Evolutionary conservation across 2,113 vertebrate genomes (phyloP), one percentile per base, ranked within the genome.

Genomic region (Protomyctophum bolini): DNA sequence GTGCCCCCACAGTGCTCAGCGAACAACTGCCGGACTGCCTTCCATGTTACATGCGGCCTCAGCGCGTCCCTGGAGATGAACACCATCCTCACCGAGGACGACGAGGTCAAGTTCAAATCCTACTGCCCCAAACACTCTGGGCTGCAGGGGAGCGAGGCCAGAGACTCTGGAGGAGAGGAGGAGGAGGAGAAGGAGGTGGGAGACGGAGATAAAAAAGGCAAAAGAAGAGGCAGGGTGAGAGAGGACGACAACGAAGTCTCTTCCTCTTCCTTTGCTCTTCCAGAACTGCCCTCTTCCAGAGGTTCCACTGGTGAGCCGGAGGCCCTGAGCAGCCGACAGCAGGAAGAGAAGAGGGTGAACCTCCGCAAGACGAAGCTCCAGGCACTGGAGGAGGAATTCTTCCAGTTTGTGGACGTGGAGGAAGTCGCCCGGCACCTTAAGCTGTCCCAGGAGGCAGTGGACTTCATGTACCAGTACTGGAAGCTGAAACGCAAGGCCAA

Each of bases 81-180:
- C 86, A 99, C 98, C 56, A 94, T 97, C 80, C 83, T 99, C 73
- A 97, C 96, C 0, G 96, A 98, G 72, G 95, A 97, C 0, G 98
- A 99, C 0, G 97, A 99, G 83, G 98, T 99, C 77, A 98, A 98
- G 84, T 99, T 99, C 87, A 98, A 97, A 86, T 98, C 98, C 0
- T 99, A 94, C 86, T 99, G 98, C 68, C 96, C 95, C 54, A 95
- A 96, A 80, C 98, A 99, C 89, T 97, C 96, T 4, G 94, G 89
- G 49, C 75, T 84, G 0, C 68, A 78, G 12, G 93, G 85, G 29
- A 86, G 88, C 59, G 90, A 90, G 0, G 82, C 86, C 7, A 87
- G 89, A 0, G 81, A 88, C 66, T 86, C 84, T 0, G 83, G 54
- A 1, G 85, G 65, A 7, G 87, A 88, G 7, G 77, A 77, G 21